Conservation (phyloP, 1,140 invertebrate genomes). For the Penaeus indicus region DNA sequence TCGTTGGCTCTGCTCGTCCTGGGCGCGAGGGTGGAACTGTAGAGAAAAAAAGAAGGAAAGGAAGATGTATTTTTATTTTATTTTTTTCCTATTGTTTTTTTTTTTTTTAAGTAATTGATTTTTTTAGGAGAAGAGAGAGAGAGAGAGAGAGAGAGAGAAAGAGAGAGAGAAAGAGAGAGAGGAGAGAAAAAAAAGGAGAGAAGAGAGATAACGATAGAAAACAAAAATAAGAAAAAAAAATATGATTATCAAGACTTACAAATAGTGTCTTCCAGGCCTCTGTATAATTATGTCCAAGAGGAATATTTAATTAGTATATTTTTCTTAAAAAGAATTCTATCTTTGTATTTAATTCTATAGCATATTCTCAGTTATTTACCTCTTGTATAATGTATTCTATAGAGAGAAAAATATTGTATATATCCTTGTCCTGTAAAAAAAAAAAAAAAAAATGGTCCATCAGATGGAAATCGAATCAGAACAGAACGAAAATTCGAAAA, state of each 20-base stretch:
- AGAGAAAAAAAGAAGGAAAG: neutral
- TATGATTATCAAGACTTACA: neutral
- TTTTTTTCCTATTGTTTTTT: neutral
- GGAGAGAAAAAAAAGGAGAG: neutral
- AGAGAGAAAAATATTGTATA: no score
- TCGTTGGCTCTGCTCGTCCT: no score
- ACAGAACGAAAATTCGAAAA: no score
- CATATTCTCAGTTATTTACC: no score
- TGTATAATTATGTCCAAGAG: neutral
- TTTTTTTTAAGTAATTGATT: neutral
- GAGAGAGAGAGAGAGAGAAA: conserved; percentile 13
- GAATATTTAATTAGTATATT: neutral
- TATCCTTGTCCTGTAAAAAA: no score
- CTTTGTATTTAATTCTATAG: no score
- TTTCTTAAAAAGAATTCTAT: no score
- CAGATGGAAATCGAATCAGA: no score
- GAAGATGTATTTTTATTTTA: neutral
- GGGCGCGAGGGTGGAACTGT: no score
- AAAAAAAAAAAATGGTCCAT: no score
- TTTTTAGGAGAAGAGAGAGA: neutral
- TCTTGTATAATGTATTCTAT: no score
- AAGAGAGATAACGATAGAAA: conserved; percentile 5
- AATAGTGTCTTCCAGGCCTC: no score
- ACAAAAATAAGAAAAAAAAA: neutral
- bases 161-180: conserved; percentile 44